Conservation (phyloP, 2,113 vertebrate species). For the Leptocoma aspasia region DNA sequence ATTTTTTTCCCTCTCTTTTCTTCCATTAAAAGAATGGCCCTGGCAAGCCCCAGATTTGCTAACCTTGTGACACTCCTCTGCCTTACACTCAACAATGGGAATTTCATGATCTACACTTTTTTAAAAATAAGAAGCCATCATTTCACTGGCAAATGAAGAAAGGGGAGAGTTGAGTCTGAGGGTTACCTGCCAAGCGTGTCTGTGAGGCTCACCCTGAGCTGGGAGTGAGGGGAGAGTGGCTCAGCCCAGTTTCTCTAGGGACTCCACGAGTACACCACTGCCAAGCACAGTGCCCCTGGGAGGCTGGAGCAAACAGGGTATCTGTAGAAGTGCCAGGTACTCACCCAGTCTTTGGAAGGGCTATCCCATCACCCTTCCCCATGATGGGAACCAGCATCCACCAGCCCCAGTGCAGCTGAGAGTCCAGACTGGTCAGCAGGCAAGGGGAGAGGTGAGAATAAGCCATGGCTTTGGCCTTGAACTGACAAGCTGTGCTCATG, state of each 20-base stretch:
- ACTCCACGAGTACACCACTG: not conserved
- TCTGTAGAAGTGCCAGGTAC: accelerated
- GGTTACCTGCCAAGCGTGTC: not conserved
- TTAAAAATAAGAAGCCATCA: not conserved
- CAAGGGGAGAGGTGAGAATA: not conserved
- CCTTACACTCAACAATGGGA: not conserved
- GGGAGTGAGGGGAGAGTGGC: accelerated
- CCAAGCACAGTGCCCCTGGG: accelerated
- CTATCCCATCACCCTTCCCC: not conserved
- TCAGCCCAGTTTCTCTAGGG: accelerated
- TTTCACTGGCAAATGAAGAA: not conserved
- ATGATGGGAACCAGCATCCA: accelerated
- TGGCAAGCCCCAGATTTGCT: accelerated
- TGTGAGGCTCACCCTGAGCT: accelerated
- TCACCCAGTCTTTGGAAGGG: accelerated
- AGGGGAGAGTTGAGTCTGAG: accelerated
- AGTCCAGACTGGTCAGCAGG: not conserved
- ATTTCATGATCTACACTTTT: not conserved
- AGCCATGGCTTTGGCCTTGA: not conserved
- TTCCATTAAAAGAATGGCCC: not conserved
- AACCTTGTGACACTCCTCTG: not conserved
- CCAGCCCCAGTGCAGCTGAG: not conserved
- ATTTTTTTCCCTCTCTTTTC: not conserved
- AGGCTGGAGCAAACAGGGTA: not conserved
- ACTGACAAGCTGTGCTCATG: not conserved